A percentile compares a stretch with the other conserved stretches of the same genome.
These are phyloP conservation scores for Drepana falcataria DNA, from an alignment of 2,888 invertebrate species.

Conservation along the genomic window DNA sequence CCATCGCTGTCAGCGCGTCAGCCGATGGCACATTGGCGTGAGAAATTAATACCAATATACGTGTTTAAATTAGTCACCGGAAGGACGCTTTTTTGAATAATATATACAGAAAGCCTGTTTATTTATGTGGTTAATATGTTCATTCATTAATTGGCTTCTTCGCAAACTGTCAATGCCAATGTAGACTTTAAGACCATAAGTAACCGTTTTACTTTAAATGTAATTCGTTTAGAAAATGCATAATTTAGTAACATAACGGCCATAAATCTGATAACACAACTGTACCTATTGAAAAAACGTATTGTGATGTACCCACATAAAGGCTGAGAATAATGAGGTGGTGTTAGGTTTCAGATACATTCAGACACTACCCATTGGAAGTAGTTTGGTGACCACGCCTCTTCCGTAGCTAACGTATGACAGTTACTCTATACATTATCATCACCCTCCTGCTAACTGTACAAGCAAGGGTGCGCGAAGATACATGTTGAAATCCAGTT, in stretches of 20 bases:
- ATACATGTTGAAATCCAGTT: background rate
- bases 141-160: background rate
- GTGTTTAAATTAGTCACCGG: conserved; percentile 33
- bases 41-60: conserved; percentile 46
- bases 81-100: conserved; percentile 25
- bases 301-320: background rate
- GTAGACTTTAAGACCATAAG: background rate
- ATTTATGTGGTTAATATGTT: background rate
- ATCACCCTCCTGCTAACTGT: conserved; percentile 37
- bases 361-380: conserved; percentile 51
- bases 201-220: background rate
- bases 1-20: conserved; percentile 39
- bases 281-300: background rate
- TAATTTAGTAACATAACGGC: background rate
- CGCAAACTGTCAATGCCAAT: background rate
- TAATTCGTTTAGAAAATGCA: background rate
- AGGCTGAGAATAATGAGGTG: conserved; percentile 39
- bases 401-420: conserved; percentile 55
- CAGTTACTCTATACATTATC: conserved; percentile 46
- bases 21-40: conserved; percentile 61
- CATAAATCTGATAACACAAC: background rate
- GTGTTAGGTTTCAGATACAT: conserved; percentile 42
- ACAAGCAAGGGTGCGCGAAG: conserved; percentile 17
- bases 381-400: conserved; percentile 65
- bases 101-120: conserved; percentile 11